These are phyloP conservation scores for Picathartes gymnocephalus DNA, from an alignment of 2,113 vertebrate species.

Conservation along the genomic window DNA sequence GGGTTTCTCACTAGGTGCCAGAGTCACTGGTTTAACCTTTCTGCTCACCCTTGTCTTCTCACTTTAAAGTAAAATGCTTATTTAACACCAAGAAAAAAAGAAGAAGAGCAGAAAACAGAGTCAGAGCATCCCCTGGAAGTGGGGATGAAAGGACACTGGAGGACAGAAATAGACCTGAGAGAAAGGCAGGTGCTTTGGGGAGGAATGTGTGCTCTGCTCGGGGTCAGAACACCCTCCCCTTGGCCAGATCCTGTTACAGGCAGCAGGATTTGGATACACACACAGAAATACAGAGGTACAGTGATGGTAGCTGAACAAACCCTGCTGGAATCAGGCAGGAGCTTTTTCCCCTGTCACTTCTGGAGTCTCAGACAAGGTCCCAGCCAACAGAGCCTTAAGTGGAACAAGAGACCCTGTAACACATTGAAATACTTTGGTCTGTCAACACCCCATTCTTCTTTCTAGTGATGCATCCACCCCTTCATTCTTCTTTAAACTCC, in stretches of 20 bases:
- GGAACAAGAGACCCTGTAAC: not conserved
- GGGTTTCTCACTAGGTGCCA: not conserved
- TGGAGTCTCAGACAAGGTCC: not conserved
- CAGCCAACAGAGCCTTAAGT: not conserved
- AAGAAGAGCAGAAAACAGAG: not conserved
- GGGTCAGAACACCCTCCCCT: not conserved
- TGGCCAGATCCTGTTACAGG: not conserved
- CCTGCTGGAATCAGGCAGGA: not conserved
- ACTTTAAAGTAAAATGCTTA: not conserved
- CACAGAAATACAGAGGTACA: not conserved
- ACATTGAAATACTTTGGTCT: not conserved
- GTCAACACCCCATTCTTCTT: not conserved
- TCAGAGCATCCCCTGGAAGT: not conserved
- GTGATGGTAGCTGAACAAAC: not conserved
- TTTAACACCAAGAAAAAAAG: not conserved
- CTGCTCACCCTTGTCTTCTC: not conserved
- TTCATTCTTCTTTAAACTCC: not conserved
- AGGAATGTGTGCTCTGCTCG: not conserved
- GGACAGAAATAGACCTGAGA: slow-evolving; percentile 11
- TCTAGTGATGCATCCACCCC: not conserved
- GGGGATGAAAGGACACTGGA: not conserved
- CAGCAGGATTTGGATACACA: not conserved
- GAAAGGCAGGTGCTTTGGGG: not conserved
- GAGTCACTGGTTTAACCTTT: slow-evolving; percentile 1
- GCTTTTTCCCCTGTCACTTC: not conserved